These are phyloP conservation scores for Synanceia verrucosa DNA, from an alignment of 2,797 vertebrate species.

Conservation along the genomic window DNA sequence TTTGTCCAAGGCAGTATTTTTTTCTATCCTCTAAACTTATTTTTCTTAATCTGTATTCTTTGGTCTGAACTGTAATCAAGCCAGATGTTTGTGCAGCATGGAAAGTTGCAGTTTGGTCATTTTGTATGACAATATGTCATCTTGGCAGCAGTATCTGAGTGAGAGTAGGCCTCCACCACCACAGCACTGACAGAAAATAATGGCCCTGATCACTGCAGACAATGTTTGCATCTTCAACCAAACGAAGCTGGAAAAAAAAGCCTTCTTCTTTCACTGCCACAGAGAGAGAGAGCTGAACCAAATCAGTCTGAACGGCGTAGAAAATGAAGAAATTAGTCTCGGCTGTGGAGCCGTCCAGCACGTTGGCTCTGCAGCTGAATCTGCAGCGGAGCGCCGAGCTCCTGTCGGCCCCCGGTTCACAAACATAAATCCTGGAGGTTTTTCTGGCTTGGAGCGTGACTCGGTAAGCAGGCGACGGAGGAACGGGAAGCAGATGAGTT, in stretches of 20 bases:
- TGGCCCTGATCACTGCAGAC: slow-evolving; percentile 6
- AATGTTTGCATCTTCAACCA: slow-evolving; percentile 11
- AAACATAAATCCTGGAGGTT: slow-evolving; percentile 57
- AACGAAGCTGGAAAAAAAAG: slow-evolving; percentile 10
- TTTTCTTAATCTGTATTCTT: not conserved
- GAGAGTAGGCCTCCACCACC: not conserved
- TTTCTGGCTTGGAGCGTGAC: slow-evolving; percentile 23
- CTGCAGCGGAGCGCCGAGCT: slow-evolving; percentile 4
- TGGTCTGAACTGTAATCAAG: not conserved
- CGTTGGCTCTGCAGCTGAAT: slow-evolving; percentile 42
- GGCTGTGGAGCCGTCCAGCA: slow-evolving; percentile 38
- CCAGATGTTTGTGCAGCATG: slow-evolving; percentile 2
- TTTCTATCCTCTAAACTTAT: not conserved
- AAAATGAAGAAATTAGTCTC: slow-evolving; percentile 62
- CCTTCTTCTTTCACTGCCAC: slow-evolving; percentile 10
- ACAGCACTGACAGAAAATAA: not conserved
- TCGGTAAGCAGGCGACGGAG: slow-evolving; percentile 31
- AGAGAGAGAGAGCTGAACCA: slow-evolving; percentile 7
- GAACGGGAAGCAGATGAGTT: slow-evolving; percentile 43
- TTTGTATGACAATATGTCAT: slow-evolving; percentile 12
- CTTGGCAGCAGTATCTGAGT: slow-evolving; percentile 3
- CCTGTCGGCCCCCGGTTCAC: slow-evolving; percentile 32
- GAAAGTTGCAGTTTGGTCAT: slow-evolving; percentile 11
- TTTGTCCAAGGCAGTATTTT: not conserved
- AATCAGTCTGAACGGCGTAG: slow-evolving; percentile 31